These are phyloP conservation scores for Sitophilus oryzae DNA, from an alignment of 1,140 invertebrate genomes.

Conservation along the genomic window DNA sequence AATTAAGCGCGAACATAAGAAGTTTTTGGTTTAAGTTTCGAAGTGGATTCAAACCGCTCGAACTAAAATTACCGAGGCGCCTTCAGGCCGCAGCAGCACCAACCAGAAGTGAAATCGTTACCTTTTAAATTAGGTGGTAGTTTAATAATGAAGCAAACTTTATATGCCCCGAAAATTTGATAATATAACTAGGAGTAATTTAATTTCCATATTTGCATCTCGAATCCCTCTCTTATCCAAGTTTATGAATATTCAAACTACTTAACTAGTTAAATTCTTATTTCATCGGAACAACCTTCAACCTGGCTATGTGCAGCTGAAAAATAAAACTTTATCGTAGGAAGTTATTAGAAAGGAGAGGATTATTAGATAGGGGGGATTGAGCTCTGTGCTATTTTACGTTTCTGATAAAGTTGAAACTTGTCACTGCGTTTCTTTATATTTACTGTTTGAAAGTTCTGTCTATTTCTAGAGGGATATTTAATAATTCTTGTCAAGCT, in stretches of 20 bases:
- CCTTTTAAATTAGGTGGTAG: constrained; percentile 30
- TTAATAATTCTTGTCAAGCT: no score
- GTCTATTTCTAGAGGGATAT: no score
- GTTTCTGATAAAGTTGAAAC: neutral
- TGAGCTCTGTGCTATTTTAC: no score
- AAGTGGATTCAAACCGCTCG: neutral
- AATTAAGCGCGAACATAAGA: constrained; percentile 1
- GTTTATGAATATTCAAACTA: constrained; percentile 39
- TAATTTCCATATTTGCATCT: constrained; percentile 38
- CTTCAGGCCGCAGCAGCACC: constrained; percentile 2
- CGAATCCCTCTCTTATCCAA: constrained; percentile 27
- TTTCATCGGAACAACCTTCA: constrained; percentile 1
- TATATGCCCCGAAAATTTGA: constrained; percentile 36
- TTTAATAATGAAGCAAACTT: constrained; percentile 34
- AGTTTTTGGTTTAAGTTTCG: neutral
- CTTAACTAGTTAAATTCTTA: constrained; percentile 33
- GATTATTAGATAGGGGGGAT: no score
- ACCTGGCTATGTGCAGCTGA: neutral
- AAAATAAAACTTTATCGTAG: neutral
- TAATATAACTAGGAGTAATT: constrained; percentile 38
- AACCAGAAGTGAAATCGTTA: constrained; percentile 25
- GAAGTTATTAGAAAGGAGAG: no score
- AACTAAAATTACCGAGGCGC: neutral
- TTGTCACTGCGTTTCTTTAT: no score
- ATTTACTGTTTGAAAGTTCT: no score